Evolutionary conservation across 30 jellyfish, hydroid and myxozoan genomes (phyloP).

Genomic region (Morbakka virulenta): DNA sequence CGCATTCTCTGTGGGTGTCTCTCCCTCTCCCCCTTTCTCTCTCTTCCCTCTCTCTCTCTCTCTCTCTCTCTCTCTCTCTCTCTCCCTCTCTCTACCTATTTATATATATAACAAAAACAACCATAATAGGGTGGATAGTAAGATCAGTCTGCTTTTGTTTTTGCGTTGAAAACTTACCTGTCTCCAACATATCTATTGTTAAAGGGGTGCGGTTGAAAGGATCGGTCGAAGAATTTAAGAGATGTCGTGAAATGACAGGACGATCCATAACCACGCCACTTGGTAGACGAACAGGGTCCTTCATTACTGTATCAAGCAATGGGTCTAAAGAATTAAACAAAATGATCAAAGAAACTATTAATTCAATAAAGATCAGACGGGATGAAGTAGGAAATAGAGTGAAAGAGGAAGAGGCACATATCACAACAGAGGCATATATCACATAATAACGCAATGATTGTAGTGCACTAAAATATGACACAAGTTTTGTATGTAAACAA

Average conservation of each 20-base stretch:
- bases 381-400: too few relatives aligned
- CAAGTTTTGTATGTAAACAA: too few relatives aligned
- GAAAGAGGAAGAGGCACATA: too few relatives aligned
- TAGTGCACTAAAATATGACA: too few relatives aligned
- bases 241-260: conserved; percentile 73
- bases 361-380: neutral
- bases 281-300: conserved; percentile 89
- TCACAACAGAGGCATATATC: neutral
- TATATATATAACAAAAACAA: too few relatives aligned
- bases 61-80: too few relatives aligned
- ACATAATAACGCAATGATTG: neutral
- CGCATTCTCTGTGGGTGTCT: too few relatives aligned
- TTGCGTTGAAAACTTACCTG: conserved; percentile 52
- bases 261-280: conserved; percentile 93
- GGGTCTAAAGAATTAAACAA: conserved; percentile 53
- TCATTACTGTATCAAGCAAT: conserved; percentile 83
- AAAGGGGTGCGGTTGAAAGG: conserved; percentile 83
- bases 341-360: neutral
- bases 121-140: too few relatives aligned
- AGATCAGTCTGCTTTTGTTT: too few relatives aligned
- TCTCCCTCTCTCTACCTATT: too few relatives aligned
- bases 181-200: conserved; percentile 78
- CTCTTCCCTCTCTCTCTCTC: too few relatives aligned
- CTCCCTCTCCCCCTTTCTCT: too few relatives aligned
- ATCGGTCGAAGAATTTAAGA: conserved; percentile 79